A percentile compares a stretch with the other conserved stretches of the same genome.
Conservation (phyloP, 2,113 vertebrate genomes). For the Prinia subflava region DNA sequence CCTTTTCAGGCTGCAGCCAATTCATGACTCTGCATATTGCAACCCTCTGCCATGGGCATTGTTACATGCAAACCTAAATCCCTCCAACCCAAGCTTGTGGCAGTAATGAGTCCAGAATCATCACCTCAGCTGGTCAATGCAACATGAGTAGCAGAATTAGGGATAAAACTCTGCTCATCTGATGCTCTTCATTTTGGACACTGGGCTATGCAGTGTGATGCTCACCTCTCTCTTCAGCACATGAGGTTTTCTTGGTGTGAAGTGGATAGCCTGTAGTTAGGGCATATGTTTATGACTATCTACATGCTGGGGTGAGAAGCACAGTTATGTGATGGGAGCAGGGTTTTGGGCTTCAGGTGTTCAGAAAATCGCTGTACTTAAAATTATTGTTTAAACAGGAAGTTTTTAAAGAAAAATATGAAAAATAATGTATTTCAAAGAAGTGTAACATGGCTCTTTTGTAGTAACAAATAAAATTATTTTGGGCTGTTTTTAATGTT, state of each 20-base stretch:
- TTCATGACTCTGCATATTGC: not conserved
- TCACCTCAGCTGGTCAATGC: not conserved
- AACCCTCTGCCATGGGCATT: not conserved
- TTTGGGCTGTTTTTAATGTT: not conserved
- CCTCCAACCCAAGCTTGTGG: not conserved
- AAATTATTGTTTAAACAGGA: not conserved
- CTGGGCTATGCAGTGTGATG: not conserved
- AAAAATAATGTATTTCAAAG: not conserved
- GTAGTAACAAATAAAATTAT: not conserved
- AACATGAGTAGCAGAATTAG: not conserved
- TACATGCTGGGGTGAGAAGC: not conserved
- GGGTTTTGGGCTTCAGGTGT: not conserved
- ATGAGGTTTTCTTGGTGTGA: not conserved
- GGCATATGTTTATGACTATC: not conserved
- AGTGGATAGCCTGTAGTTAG: not conserved
- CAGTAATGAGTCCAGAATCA: rapidly evolving
- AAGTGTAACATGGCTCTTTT: not conserved
- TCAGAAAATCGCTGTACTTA: not conserved
- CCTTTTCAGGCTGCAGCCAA: not conserved
- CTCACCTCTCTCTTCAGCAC: not conserved
- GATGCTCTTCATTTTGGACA: not conserved
- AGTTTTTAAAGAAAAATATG: not conserved
- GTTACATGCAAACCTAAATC: not conserved
- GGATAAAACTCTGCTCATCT: not conserved
- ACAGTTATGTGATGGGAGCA: not conserved